Percentiles rank a stretch among this genome's conserved stretches.
phyloP scores from a whole-genome alignment of 2,113 vertebrate species.

The Morone chrysops region DNA sequence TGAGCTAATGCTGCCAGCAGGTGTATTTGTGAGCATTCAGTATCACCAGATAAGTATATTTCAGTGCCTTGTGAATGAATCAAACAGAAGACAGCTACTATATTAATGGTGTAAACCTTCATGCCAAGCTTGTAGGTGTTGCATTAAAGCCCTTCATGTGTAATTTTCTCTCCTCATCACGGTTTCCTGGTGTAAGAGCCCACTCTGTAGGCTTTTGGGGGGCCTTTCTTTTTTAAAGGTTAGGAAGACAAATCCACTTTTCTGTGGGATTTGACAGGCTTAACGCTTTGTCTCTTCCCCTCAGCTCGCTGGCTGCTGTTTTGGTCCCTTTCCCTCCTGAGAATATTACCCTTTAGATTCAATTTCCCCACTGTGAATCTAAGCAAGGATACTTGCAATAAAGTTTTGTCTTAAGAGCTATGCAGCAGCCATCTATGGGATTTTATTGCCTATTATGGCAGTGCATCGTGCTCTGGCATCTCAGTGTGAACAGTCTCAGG shows the following conservation, averaged over 20 bases:
- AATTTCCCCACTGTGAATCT: constrained; percentile 58
- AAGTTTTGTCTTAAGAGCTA: constrained; percentile 45
- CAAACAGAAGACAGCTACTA: not conserved
- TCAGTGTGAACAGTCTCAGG: not conserved
- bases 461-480: constrained; percentile 12
- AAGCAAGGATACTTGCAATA: constrained; percentile 60
- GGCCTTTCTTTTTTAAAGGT: constrained; percentile 33
- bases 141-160: constrained; percentile 12
- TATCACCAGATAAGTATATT: not conserved
- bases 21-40: not conserved
- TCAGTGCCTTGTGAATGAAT: not conserved
- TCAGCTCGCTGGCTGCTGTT: constrained; percentile 32
- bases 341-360: constrained; percentile 59
- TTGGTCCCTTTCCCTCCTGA: constrained; percentile 29
- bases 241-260: constrained; percentile 38
- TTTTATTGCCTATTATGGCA: constrained; percentile 47
- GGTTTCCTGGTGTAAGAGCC: not conserved
- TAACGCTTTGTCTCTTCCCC: constrained; percentile 35
- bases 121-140: constrained; percentile 19
- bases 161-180: constrained; percentile 28
- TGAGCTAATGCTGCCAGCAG: constrained; percentile 1
- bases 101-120: constrained; percentile 6
- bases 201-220: not conserved
- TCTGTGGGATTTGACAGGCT: constrained; percentile 31
- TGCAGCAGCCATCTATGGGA: constrained; percentile 21